Conservation (phyloP, 2,888 invertebrate genomes). For the Tricholauxania praeusta region DNA sequence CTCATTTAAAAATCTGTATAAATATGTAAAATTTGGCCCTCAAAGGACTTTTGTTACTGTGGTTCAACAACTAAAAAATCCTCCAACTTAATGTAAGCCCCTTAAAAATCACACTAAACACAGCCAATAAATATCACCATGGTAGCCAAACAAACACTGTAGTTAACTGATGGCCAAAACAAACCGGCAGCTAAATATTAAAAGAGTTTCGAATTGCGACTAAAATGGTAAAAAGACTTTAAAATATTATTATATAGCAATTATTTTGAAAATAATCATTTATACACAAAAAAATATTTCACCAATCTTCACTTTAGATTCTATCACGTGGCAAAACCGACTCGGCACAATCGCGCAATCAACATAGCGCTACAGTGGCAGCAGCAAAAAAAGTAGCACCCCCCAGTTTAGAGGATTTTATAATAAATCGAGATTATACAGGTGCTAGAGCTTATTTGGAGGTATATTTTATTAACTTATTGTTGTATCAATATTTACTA, state of each 20-base stretch:
- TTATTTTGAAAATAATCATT: constrained; percentile 27
- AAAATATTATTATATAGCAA: too few species aligned
- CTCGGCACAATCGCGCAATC: constrained; percentile 68
- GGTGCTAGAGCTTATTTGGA: constrained; percentile 94
- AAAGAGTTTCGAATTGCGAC: too few species aligned
- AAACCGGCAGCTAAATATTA: too few species aligned
- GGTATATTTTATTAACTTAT: constrained; percentile 69
- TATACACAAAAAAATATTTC: constrained; percentile 13
- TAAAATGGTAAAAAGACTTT: too few species aligned
- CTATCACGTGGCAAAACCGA: constrained; percentile 87
- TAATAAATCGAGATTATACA: constrained; percentile 90
- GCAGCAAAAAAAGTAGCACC: constrained; percentile 69
- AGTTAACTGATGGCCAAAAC: not conserved
- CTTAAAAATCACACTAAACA: too few species aligned
- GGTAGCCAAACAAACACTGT: not conserved
- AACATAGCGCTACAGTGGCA: constrained; percentile 50
- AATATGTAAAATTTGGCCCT: too few species aligned
- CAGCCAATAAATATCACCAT: not conserved
- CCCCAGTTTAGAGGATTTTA: constrained; percentile 91
- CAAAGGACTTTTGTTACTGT: too few species aligned
- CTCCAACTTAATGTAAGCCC: too few species aligned
- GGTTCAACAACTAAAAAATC: too few species aligned
- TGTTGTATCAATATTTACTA: not conserved
- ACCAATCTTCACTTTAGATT: constrained; percentile 72
- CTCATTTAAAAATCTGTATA: too few species aligned